Base-by-base conservation (phyloP, 2,113 vertebrate species). In the Channa maculata region DNA sequence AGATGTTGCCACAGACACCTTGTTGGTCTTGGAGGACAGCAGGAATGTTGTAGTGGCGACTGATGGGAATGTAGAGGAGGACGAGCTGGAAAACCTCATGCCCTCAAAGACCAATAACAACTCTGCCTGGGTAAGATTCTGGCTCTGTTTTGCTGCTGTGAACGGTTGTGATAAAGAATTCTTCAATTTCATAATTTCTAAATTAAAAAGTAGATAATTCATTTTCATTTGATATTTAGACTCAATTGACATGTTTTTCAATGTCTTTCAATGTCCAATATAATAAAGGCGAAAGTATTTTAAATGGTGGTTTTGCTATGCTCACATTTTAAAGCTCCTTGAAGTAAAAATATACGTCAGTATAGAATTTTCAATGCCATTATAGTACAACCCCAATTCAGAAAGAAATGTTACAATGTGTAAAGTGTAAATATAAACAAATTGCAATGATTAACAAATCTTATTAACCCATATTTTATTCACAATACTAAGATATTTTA, bases 21-120 rank as follows among this genome's bases (percentile, higher is more conserved):
- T 98, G 33, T 78, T 99, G 88, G 96, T 97, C 81, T 77, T 97
- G 5, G 96, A 95, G 39, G 95, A 95, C 12, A 43, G 72, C 3
- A 76, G 65, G 74, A 95, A 87, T n/a, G 71, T 77, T 0, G 71
- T 86, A 0, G 81, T 91, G 62, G 90, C 90, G 81, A 89, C 80
- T 4, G 89, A 93, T 75, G 91, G 87, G 9, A 48, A 90, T 0
- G 80, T 55, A 48, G 89, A 50, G 24, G 89, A 72, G 64, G 69
- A 63, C 2, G 90, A 65, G 12, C 11, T 92, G 58, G 93, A 93
- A 36, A 93, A 93, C 8, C 0, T 69, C 15, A 91, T 80, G 3
- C 52, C 76, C 0, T 68, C 88, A 12, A 90, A 95, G 79, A 91
- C 79, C 82, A 86, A 90, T 57, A 82, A 90, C 77, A 96, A 94